A percentile compares a stretch with the other conserved stretches of the same genome.
These are phyloP conservation scores for Hirtodrosophila trivittata DNA, from an alignment of 2,888 invertebrate species.

Conservation along the genomic window DNA sequence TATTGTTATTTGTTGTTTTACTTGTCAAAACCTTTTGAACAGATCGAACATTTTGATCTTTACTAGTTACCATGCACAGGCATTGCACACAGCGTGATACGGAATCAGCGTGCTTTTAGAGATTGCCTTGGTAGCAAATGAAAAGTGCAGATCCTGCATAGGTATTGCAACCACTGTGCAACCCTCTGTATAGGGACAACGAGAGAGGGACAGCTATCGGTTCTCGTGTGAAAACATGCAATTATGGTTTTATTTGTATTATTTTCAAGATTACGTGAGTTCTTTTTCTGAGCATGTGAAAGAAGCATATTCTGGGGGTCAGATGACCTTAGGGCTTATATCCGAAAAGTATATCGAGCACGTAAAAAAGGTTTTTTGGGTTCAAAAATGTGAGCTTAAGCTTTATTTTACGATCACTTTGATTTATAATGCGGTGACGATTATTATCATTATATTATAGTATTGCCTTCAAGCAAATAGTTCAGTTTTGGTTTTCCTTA, in stretches of 20 bases:
- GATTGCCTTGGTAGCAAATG: conserved; percentile 16
- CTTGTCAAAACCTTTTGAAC: conserved; percentile 20
- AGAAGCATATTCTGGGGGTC: too few relatives aligned
- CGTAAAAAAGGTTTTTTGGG: too few relatives aligned
- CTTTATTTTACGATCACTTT: too few relatives aligned
- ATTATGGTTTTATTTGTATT: conserved; percentile 78
- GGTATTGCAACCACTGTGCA: conserved; percentile 32
- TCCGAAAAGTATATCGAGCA: too few relatives aligned
- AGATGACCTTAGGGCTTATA: conserved; percentile 4
- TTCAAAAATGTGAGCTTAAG: too few relatives aligned
- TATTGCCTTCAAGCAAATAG: too few relatives aligned
- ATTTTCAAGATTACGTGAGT: conserved; percentile 29
- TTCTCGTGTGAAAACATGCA: conserved; percentile 82
- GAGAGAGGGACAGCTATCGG: conserved; percentile 44
- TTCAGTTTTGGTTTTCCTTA: too few relatives aligned
- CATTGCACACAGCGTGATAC: conserved; percentile 50
- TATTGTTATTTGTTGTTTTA: conserved; percentile 30
- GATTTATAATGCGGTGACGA: too few relatives aligned
- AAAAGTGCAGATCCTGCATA: conserved; percentile 24
- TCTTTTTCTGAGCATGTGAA: conserved; percentile 3
- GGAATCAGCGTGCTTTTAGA: conserved; percentile 47
- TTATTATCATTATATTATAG: too few relatives aligned
- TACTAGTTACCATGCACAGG: conserved; percentile 13
- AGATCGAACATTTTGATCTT: conserved; percentile 59
- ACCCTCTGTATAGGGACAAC: conserved; percentile 26